Evolutionary conservation across 2,888 invertebrate species (phyloP).

Genomic region (Hypercompe scribonia): DNA sequence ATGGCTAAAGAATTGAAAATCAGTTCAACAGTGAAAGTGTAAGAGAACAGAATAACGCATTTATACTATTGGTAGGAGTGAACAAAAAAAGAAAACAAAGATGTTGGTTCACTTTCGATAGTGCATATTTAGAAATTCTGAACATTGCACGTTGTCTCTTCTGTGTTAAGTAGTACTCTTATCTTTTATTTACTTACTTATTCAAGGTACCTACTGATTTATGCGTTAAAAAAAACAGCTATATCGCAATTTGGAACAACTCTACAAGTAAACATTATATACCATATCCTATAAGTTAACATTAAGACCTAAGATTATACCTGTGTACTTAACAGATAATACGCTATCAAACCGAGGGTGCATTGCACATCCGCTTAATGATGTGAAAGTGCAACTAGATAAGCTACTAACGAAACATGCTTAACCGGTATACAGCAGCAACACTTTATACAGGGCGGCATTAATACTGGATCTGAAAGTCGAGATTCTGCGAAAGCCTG

Average conservation of each 20-base stretch:
- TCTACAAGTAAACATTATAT: no score
- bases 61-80: background rate
- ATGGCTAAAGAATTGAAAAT: no score
- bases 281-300: no score
- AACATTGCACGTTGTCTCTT: background rate
- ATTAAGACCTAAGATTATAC: no score
- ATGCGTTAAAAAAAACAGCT: background rate
- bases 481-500: background rate
- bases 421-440: background rate
- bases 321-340: background rate
- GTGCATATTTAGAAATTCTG: background rate
- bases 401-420: background rate
- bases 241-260: no score
- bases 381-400: no score
- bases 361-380: no score
- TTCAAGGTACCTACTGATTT: background rate
- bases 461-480: background rate
- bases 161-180: background rate
- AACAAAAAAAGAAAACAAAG: background rate
- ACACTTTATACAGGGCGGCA: background rate
- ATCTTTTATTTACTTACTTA: background rate
- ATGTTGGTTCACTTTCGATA: background rate
- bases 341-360: background rate
- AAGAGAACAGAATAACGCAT: background rate
- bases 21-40: background rate